Evolutionary conservation across 2,113 vertebrate genomes (phyloP), one percentile per base, ranked within the genome.

Genomic region (Xenopus tropicalis): DNA sequence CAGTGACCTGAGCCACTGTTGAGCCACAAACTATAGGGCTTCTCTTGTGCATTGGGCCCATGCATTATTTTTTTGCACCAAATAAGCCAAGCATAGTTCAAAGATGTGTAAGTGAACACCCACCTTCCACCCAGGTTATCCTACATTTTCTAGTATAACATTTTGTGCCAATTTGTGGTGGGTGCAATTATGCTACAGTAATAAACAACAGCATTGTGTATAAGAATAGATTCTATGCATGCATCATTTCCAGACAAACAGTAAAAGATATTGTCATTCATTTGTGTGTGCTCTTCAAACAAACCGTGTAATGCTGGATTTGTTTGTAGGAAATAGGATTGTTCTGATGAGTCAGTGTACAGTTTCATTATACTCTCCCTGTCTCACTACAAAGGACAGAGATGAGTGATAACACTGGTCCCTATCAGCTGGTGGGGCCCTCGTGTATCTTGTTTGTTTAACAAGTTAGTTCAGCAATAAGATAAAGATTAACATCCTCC

Each of bases 341-440:
- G 57, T 59, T 13, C 20, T 59, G 11, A 59, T 4, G 16, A 48
- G 46, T 19, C 54, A 57, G 17, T 57, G 20, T 57, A 17, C 54
- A 20, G 2, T 20, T 57, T 57, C n/a, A 57, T 57, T 57, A 57
- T 17, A 21, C 54, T 19, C 20, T 57, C 17, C 10, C 54, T 20
- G 19, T 20, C 54, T 57, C 17, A 21, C 19, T 57, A 59, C 22
- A 59, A 59, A 59, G 54, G 54, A 4, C 3, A 57, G 20, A 59
- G 57, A 22, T 59, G 57, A 59, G 57, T 59, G 57, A 59, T 59
- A 59, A 8, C 57, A 59, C 20, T 57, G 54, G 54, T 20, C 20
- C 10, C 54, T 59, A 11, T 59, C 3, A 57, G 7, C 4, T 19
- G 16, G 10, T 11, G n/a, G 46, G 16, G 46, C 46, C 14, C 12